Base-by-base conservation (phyloP, 2,797 vertebrate species). In the Anguilla marmorata region DNA sequence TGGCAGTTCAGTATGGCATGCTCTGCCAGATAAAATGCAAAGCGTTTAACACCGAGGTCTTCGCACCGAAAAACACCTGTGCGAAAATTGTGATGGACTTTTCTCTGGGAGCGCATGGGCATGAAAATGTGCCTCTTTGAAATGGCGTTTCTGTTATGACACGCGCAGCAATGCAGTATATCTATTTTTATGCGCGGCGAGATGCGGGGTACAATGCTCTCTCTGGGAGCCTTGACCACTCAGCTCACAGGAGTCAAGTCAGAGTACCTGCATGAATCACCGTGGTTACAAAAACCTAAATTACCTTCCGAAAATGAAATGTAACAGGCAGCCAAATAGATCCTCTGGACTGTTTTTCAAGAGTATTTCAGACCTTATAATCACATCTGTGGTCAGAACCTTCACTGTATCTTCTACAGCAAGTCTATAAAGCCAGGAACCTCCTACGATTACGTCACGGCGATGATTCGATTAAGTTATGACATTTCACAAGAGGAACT, bases 261-360 rank as follows among this genome's bases (percentile, higher is more conserved):
- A n/a, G 9, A 66, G 63, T 66, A 66, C 63, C 54, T 56, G 54
- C 54, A 56, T 56, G 54, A 56, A 56, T 56, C 54, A 56, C 54
- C 14, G 54, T 2, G 54, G 54, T 14, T 56, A 3, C 54, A 56
- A 56, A 56, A 56, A 56, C 14, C 54, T 14, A 16, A 56, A 27
- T 66, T 86, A 45, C 12, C 24, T 86, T 86, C 52, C 50, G 37
- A 54, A 86, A 58, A 69, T 21, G 72, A 72, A 74, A 52, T 52
- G 48, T 86, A 72, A 74, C n/a, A 60, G 45, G 16, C 48, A 50
- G 60, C 50, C 52, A 9, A 9, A 69, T n/a, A 66, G 63, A 86
- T 33, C 50, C 63, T 86, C 48, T 33, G 6, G 50, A 11, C 50
- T 52, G 50, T 9, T 11, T 45, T 3, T 33, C 60, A 12, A 72